A percentile compares a stretch with the other conserved stretches of the same genome.
Evolutionary conservation across 2,113 vertebrate genomes (phyloP).

Genomic region (Ariopsis seemanni): DNA sequence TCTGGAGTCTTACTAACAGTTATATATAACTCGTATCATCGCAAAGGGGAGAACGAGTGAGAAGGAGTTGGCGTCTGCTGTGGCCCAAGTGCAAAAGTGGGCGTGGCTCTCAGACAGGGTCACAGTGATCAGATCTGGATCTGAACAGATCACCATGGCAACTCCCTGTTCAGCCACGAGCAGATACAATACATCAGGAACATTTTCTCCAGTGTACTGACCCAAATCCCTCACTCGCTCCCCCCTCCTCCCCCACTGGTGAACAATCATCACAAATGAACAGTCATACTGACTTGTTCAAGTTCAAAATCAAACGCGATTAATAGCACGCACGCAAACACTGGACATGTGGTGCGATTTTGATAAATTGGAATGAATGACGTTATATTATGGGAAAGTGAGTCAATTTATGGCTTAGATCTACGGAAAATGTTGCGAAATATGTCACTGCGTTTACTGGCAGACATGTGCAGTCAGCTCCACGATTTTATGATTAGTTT

Average conservation of each 20-base stretch:
- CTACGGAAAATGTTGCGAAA: background rate
- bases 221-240: background rate
- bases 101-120: conserved; percentile 45
- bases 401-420: background rate
- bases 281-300: too few species aligned
- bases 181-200: conserved; percentile 59
- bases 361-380: background rate
- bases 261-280: conserved; percentile 11
- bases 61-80: background rate
- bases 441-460: background rate
- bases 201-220: conserved; percentile 22
- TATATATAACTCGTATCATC: background rate
- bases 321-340: too few species aligned
- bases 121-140: conserved; percentile 58
- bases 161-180: conserved; percentile 45
- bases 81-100: conserved; percentile 13
- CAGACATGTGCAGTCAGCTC: background rate
- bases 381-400: background rate
- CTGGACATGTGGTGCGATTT: background rate
- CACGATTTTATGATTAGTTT: background rate
- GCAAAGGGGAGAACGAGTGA: background rate
- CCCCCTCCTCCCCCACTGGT: background rate
- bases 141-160: conserved; percentile 55
- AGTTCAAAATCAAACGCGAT: too few species aligned
- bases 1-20: background rate